Percentiles rank a stretch among this genome's conserved stretches.
phyloP scores from a whole-genome alignment of 2,888 invertebrate species.

The Monoplex corrugatus region DNA sequence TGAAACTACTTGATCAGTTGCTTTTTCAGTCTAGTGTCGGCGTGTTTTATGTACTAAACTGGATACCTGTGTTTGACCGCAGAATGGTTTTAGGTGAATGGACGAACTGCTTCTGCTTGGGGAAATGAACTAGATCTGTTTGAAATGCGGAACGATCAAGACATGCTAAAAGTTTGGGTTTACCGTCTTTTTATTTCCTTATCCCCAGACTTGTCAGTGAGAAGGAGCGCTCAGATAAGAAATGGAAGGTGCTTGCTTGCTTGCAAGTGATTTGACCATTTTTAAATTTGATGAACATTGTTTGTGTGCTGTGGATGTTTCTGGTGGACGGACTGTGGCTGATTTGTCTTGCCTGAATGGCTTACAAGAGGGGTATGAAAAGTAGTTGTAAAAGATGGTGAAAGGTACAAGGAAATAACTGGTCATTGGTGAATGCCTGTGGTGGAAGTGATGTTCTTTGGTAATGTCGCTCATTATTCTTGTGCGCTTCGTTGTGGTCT shows the following conservation, averaged over 20 bases:
- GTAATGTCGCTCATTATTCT: constrained; percentile 19
- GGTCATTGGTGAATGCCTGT: background rate
- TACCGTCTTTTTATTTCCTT: background rate
- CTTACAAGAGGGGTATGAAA: too few relatives aligned
- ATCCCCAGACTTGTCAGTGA: background rate
- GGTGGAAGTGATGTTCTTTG: background rate
- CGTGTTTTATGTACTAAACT: background rate
- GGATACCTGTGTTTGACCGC: background rate
- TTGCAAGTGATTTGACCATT: background rate
- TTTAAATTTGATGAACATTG: constrained; percentile 24
- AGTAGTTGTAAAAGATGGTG: background rate
- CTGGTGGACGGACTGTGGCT: background rate
- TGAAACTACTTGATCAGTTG: background rate
- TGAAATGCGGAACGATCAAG: background rate
- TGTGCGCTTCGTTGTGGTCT: constrained; percentile 29
- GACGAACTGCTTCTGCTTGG: background rate
- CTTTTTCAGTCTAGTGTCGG: background rate
- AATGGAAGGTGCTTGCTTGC: background rate
- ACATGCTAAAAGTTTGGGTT: background rate
- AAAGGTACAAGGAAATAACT: background rate
- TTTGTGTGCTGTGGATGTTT: background rate
- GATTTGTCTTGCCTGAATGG: background rate
- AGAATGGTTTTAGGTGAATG: background rate
- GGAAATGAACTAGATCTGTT: background rate
- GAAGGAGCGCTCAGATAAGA: background rate